These are phyloP conservation scores for Chrysemys picta DNA, from an alignment of 2,113 vertebrate species.

Conservation along the genomic window DNA sequence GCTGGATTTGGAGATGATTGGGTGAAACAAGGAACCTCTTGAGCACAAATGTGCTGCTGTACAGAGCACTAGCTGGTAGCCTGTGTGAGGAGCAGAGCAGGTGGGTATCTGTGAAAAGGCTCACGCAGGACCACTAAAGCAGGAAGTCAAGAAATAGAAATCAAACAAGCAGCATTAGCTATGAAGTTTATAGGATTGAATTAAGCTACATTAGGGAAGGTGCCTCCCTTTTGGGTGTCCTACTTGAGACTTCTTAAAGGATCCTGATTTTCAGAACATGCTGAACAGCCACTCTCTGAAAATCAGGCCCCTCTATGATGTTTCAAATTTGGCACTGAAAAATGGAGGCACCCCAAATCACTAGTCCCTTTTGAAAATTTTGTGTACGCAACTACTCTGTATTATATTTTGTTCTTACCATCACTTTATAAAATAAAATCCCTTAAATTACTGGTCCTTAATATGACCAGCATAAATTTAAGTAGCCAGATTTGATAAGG, in stretches of 20 bases:
- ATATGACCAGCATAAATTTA: not conserved
- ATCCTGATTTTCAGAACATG: not conserved
- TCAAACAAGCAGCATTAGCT: not conserved
- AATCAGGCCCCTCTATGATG: not conserved
- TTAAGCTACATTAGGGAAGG: not conserved
- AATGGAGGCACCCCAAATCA: no score
- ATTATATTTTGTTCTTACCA: not conserved
- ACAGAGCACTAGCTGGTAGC: not conserved
- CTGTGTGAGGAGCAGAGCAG: not conserved
- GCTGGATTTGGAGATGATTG: not conserved
- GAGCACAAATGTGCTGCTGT: not conserved
- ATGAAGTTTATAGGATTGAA: not conserved
- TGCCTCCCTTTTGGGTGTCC: not conserved
- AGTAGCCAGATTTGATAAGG: not conserved
- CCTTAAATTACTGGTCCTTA: not conserved
- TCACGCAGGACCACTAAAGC: not conserved
- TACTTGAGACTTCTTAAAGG: not conserved
- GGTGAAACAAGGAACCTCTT: not conserved
- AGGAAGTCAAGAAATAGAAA: not conserved
- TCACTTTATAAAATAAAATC: not conserved
- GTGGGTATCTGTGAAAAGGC: not conserved
- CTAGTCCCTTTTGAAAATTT: not conserved
- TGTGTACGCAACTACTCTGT: not conserved
- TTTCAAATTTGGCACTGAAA: not conserved
- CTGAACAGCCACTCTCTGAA: not conserved